Evolutionary conservation across 2,888 invertebrate genomes (phyloP).

Genomic region (Sarcophaga carnaria): DNA sequence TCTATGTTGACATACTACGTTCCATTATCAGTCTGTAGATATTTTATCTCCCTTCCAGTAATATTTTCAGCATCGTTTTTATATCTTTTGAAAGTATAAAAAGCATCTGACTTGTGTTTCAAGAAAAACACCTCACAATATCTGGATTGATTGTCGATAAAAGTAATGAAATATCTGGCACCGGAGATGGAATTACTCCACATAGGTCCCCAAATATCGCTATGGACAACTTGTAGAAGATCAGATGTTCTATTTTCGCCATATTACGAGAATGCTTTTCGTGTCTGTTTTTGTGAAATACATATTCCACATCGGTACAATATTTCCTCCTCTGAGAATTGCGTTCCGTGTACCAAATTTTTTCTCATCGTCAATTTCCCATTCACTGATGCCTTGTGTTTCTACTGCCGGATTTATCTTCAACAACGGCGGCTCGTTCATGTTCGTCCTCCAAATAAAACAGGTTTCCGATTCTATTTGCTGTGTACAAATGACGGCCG

Average conservation of each 20-base stretch:
- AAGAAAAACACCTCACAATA: too few relatives aligned
- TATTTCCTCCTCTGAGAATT: conserved; percentile 36
- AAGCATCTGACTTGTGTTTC: conserved; percentile 28
- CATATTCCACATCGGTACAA: conserved; percentile 13
- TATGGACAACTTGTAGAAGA: too few relatives aligned
- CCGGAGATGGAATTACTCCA: too few relatives aligned
- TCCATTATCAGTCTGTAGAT: conserved; percentile 66
- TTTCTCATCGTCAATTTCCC: conserved; percentile 48
- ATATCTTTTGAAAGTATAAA: conserved; percentile 56
- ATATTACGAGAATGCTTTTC: conserved; percentile 42
- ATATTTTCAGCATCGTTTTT: conserved; percentile 54
- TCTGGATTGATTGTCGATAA: too few relatives aligned
- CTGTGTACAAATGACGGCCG: conserved; percentile 25
- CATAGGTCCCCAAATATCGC: too few relatives aligned
- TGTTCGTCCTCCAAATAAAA: too few relatives aligned
- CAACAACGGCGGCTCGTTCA: not conserved
- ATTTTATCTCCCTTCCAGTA: conserved; percentile 52
- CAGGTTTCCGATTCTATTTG: not conserved
- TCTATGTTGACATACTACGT: conserved; percentile 63
- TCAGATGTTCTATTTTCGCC: not conserved
- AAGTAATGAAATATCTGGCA: too few relatives aligned
- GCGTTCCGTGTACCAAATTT: conserved; percentile 44
- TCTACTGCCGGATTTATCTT: conserved; percentile 22
- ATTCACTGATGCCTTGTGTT: conserved; percentile 53
- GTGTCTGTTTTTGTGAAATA: conserved; percentile 56